These are phyloP conservation scores for Tipula confusa DNA, from an alignment of 2,888 invertebrate species.

Conservation along the genomic window DNA sequence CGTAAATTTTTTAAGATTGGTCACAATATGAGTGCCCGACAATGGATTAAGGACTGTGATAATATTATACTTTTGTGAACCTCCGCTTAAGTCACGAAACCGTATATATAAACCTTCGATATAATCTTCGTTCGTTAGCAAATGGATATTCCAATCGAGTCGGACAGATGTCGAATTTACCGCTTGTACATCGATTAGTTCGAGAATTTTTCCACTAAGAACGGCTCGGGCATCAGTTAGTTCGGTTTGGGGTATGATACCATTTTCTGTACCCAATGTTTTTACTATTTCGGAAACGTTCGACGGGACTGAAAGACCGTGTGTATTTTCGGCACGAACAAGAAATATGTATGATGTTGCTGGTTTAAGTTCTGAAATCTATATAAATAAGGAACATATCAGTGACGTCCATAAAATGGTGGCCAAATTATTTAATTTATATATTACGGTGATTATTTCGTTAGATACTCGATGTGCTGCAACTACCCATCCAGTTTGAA, in stretches of 20 bases:
- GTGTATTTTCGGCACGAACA: conserved; percentile 78
- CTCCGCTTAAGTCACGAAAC: conserved; percentile 60
- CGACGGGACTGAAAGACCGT: conserved; percentile 79
- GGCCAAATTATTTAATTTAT: too few relatives aligned
- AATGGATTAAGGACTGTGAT: conserved; percentile 59
- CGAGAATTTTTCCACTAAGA: conserved; percentile 57
- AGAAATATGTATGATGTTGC: conserved; percentile 81
- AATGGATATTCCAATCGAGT: conserved; percentile 52
- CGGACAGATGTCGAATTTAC: conserved; percentile 55
- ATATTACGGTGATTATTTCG: conserved; percentile 64
- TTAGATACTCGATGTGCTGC: conserved; percentile 64
- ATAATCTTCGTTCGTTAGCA: conserved; percentile 48
- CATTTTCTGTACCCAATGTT: conserved; percentile 53
- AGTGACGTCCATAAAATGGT: conserved; percentile 34
- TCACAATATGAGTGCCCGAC: conserved; percentile 62
- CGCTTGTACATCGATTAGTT: conserved; percentile 57
- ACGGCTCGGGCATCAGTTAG: conserved; percentile 47
- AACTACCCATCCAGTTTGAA: conserved; percentile 72
- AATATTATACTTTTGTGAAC: conserved; percentile 60
- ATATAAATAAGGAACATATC: conserved; percentile 34
- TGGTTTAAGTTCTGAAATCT: conserved; percentile 65
- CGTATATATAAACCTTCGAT: conserved; percentile 61
- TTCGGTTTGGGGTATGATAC: conserved; percentile 48
- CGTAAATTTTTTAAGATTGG: conserved; percentile 71
- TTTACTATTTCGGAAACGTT: conserved; percentile 66